Base-by-base conservation (phyloP, 2,797 vertebrate genomes). In the Clarias fuscus region DNA sequence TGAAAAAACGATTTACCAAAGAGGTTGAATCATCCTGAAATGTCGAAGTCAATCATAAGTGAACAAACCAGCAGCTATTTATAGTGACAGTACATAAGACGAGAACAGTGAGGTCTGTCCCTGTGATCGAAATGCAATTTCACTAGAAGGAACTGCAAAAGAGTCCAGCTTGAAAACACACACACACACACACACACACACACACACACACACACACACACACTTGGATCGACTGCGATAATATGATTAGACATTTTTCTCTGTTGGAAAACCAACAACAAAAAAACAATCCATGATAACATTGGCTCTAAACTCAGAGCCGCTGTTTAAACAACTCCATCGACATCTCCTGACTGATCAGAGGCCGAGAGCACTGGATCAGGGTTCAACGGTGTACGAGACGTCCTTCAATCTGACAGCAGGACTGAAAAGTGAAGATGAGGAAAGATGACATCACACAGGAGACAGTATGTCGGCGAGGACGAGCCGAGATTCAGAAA, bases 1-100 rank as follows among this genome's bases (percentile, higher is more conserved):
- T 0, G 17, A 82, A 75, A 67, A 37, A 62, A 48, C 20, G 1
- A 18, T 82, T 77, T 15, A 64, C 30, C 17, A 83, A 62, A 62
- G 84, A 86, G 78, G 18, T 18, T 40, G 73, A 84, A 78, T 80
- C 82, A 80, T 84, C 58, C 65, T 53, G 64, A 27, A 53, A 77
- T 37, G n/a, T 27, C 24, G 11, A 67, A 56, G 65, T 75, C 79
- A 79, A 67, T 89, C 86, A 86, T 68, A 79, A 70, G 56, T 33
- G 75, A 70, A 65, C 65, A 86, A 86, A 72, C 67, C 84, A 56
- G 48, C 37, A 65, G 80, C 83, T 85, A 89, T 88, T 89, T 88
- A 83, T 75, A 89, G 82, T 17, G 30, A 78, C 48, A 88, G 82
- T 67, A 86, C 78, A 81, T 53, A 18, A 75, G 84, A 81, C 76